Conservation (phyloP, 1,140 invertebrate species). For the Notospermus geniculatus region DNA sequence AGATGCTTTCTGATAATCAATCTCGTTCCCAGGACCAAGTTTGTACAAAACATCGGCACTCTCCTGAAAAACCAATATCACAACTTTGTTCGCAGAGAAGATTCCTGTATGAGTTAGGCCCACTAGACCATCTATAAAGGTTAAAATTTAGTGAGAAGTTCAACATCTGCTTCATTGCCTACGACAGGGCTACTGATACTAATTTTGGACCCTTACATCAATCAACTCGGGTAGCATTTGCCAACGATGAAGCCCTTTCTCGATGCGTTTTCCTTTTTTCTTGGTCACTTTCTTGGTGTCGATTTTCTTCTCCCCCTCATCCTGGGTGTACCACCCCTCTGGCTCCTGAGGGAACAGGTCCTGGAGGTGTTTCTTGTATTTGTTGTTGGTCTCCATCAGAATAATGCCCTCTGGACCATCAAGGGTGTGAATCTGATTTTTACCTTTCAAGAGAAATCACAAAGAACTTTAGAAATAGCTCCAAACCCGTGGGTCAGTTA, state of each 20-base stretch:
- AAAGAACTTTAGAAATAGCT: too few relatives aligned
- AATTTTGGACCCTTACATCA: too few relatives aligned
- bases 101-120: not conserved
- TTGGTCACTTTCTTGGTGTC: conserved; percentile 10
- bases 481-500: too few relatives aligned
- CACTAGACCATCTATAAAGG: not conserved
- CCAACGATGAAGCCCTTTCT: conserved; percentile 36
- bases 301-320: conserved; percentile 23
- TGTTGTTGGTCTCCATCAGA: conserved; percentile 43
- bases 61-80: conserved; percentile 23
- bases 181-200: not conserved
- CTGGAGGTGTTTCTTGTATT: conserved; percentile 43
- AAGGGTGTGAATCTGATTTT: too few relatives aligned
- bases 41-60: conserved; percentile 29
- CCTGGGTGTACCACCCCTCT: conserved; percentile 36
- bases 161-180: too few relatives aligned
- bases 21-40: conserved; percentile 34
- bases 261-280: conserved; percentile 19
- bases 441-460: too few relatives aligned
- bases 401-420: conserved; percentile 12
- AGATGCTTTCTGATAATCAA: conserved; percentile 28
- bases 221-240: conserved; percentile 28
- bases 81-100: not conserved
- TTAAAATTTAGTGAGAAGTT: not conserved
- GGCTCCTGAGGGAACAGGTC: conserved; percentile 32